A percentile compares a stretch with the other conserved stretches of the same genome.
Conservation (phyloP, 2,888 invertebrate genomes). For the Urechis unicinctus region DNA sequence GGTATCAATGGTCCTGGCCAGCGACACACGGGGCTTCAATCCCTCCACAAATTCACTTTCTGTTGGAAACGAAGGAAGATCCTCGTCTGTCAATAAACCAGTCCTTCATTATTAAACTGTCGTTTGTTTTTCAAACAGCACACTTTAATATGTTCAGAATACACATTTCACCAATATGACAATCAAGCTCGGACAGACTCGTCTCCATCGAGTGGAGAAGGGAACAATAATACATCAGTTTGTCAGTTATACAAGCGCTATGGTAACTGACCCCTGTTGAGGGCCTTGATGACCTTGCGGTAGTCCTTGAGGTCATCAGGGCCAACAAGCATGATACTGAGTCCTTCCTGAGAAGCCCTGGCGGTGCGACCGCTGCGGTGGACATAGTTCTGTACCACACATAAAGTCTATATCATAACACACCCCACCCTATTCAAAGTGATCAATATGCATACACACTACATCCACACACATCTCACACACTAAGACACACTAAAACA, state of each 20-base stretch:
- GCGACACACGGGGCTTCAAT: conserved; percentile 65
- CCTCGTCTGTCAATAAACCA: conserved; percentile 60
- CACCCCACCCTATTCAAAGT: neutral
- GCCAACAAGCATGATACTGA: conserved; percentile 86
- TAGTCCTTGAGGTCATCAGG: conserved; percentile 74
- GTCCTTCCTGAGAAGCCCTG: conserved; percentile 77
- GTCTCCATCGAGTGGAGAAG: neutral
- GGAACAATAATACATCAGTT: neutral
- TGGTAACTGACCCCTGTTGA: conserved; percentile 69
- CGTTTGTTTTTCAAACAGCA: too few species aligned
- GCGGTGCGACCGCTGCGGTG: conserved; percentile 97
- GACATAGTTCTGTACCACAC: conserved; percentile 80
- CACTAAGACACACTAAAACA: too few species aligned
- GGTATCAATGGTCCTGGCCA: conserved; percentile 75
- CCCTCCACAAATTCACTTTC: conserved; percentile 59
- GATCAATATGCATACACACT: too few species aligned
- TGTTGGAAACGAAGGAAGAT: conserved; percentile 78
- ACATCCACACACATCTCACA: too few species aligned
- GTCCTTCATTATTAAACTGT: neutral
- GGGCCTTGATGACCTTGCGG: conserved; percentile 71
- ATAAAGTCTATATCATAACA: too few species aligned
- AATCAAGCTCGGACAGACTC: neutral
- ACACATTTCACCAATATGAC: too few species aligned
- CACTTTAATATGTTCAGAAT: too few species aligned
- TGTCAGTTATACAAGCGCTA: too few species aligned